phyloP scores from a whole-genome alignment of 2,113 vertebrate genomes.

The Dromas ardeola region DNA sequence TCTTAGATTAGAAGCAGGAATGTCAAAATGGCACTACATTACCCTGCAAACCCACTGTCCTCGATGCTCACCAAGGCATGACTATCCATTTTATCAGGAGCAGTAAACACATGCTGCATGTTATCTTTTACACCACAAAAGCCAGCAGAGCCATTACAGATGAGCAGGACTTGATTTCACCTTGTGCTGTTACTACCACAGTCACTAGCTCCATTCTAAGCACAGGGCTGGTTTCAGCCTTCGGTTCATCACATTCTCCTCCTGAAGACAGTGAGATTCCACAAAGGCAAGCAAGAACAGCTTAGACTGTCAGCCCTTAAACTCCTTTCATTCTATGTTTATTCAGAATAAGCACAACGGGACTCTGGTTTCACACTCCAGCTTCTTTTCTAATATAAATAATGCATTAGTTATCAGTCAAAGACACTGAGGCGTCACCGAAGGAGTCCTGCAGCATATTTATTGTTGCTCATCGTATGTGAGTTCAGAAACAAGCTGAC shows the following conservation, averaged over 20 bases:
- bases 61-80: background rate
- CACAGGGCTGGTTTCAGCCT: background rate
- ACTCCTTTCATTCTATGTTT: background rate
- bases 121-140: background rate
- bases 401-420: background rate
- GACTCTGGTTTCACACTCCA: constrained; percentile 19
- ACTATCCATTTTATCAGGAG: background rate
- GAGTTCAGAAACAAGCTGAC: constrained; percentile 11
- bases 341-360: background rate
- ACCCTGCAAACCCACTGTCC: background rate
- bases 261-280: background rate
- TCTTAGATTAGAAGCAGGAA: background rate
- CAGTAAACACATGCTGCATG: background rate
- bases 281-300: background rate
- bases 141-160: background rate
- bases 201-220: background rate
- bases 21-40: background rate
- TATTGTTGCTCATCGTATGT: background rate
- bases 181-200: background rate
- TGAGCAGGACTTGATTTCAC: background rate
- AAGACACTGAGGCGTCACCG: background rate
- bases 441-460: background rate
- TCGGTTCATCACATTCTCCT: background rate
- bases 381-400: constrained; percentile 2
- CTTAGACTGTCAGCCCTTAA: background rate